Conservation (phyloP, 1,140 invertebrate species). For the Pogonomyrmex barbatus region DNA sequence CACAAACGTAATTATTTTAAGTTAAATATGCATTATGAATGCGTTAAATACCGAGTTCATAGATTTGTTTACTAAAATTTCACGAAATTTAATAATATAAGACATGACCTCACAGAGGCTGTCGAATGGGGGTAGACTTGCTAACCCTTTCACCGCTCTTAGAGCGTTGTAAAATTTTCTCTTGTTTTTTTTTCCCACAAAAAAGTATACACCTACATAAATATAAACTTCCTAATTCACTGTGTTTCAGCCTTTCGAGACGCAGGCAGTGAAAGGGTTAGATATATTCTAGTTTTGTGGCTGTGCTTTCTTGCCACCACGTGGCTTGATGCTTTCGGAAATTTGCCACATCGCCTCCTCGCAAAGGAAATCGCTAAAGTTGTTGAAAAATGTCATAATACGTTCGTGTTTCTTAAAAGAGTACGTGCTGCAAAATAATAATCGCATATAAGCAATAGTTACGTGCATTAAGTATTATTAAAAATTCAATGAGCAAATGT, state of each 20-base stretch:
- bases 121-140: slow-evolving; percentile 66
- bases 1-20: slow-evolving; percentile 42
- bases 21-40: slow-evolving; percentile 50
- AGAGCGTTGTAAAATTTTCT: slow-evolving; percentile 59
- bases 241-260: slow-evolving; percentile 74
- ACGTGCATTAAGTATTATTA: slow-evolving; percentile 7
- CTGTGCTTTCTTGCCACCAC: slow-evolving; percentile 89
- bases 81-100: slow-evolving; percentile 51
- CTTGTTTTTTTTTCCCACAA: slow-evolving; percentile 55
- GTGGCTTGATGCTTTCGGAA: slow-evolving; percentile 97
- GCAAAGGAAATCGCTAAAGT: slow-evolving; percentile 97
- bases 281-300: slow-evolving; percentile 80
- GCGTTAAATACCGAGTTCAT: slow-evolving; percentile 51
- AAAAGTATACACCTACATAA: slow-evolving; percentile 65
- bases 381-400: slow-evolving; percentile 98
- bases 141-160: slow-evolving; percentile 75
- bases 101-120: slow-evolving; percentile 75
- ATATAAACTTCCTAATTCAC: slow-evolving; percentile 71
- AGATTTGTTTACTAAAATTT: slow-evolving; percentile 66
- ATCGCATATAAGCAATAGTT: slow-evolving; percentile 7
- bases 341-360: slow-evolving; percentile 99
- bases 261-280: slow-evolving; percentile 78
- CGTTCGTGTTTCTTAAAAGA: slow-evolving; percentile 96
- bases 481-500: slow-evolving; percentile 71
- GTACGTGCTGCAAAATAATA: slow-evolving; percentile 89